phyloP scores from a whole-genome alignment of 2,888 invertebrate species.

The Rhodophaea formosa region DNA sequence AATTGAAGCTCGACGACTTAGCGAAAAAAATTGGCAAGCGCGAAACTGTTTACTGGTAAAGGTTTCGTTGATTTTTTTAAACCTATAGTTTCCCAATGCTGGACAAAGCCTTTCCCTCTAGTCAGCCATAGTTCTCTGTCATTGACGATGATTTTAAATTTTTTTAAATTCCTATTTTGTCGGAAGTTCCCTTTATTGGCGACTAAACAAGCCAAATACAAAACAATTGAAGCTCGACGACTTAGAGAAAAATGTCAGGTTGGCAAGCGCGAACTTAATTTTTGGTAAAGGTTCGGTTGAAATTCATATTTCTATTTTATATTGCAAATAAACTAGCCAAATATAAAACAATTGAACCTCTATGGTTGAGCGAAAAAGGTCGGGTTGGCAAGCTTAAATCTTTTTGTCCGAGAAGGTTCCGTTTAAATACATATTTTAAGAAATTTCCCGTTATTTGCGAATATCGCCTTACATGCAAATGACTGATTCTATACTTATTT shows the following conservation, averaged over 20 bases:
- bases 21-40: too few relatives aligned
- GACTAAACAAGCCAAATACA: slow-evolving; percentile 58
- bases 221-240: slow-evolving; percentile 59
- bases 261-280: background rate
- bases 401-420: background rate
- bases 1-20: too few relatives aligned
- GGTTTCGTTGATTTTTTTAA: too few relatives aligned
- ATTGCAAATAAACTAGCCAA: too few relatives aligned
- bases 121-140: too few relatives aligned
- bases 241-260: slow-evolving; percentile 30
- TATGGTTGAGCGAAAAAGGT: slow-evolving; percentile 35
- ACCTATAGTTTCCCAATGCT: too few relatives aligned
- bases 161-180: too few relatives aligned
- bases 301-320: background rate
- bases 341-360: slow-evolving; percentile 28
- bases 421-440: background rate
- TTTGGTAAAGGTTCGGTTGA: background rate
- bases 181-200: slow-evolving; percentile 60
- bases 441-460: background rate
- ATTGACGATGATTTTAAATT: too few relatives aligned
- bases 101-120: too few relatives aligned
- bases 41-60: too few relatives aligned
- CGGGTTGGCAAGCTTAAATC: background rate
- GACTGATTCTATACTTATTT: too few relatives aligned
- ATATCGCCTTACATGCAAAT: too few relatives aligned